These are phyloP conservation scores for Unio pictorum DNA, from an alignment of 2,888 invertebrate genomes.

Conservation along the genomic window DNA sequence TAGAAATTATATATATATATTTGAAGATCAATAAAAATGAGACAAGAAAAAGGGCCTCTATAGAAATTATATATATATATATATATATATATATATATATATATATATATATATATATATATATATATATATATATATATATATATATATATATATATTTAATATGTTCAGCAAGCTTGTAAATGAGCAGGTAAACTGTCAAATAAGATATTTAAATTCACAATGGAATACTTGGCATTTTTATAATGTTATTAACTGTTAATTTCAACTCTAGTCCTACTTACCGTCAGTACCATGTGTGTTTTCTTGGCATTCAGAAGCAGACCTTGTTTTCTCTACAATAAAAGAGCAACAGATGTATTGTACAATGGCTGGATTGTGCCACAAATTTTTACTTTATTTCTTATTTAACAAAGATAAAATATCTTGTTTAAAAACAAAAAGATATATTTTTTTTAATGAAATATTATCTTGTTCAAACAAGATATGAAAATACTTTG, in stretches of 20 bases:
- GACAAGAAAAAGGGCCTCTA: too few relatives aligned
- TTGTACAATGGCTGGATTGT: neutral
- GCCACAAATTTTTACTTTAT: neutral
- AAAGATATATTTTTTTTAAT: neutral
- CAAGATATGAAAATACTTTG: too few relatives aligned
- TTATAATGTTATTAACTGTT: constrained; percentile 1
- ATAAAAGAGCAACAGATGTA: constrained; percentile 1
- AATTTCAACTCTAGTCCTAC: constrained; percentile 5
- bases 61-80: too few relatives aligned
- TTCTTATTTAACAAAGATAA: neutral
- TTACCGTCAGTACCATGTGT: constrained; percentile 63
- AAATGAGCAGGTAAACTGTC: too few relatives aligned
- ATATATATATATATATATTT: too few relatives aligned
- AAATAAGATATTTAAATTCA: too few relatives aligned
- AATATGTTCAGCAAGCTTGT: too few relatives aligned
- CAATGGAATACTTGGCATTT: neutral
- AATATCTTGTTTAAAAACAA: neutral
- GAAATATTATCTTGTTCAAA: neutral
- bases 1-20: too few relatives aligned
- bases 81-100: too few relatives aligned
- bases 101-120: too few relatives aligned
- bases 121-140: too few relatives aligned
- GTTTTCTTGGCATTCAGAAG: constrained; percentile 69
- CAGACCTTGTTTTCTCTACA: constrained; percentile 62
- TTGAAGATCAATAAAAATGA: too few relatives aligned